Percentiles rank a stretch among this genome's conserved stretches.
Evolutionary conservation across 2,797 vertebrate genomes (phyloP).

Genomic region (Xenopus petersii): DNA sequence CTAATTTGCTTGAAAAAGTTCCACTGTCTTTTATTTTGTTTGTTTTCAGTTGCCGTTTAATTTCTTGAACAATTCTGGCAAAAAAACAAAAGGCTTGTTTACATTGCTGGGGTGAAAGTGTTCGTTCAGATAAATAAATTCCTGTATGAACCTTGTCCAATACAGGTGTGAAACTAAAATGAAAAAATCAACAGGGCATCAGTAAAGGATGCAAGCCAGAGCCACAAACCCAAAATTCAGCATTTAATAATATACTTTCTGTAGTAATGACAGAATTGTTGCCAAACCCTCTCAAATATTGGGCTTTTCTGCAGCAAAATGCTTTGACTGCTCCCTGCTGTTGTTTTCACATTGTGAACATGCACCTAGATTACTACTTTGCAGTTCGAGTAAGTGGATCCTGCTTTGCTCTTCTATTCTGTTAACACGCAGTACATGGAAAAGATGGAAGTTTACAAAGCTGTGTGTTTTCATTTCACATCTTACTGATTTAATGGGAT

Average conservation of each 20-base stretch:
- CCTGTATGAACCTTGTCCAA: neutral
- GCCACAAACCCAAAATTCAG: slow-evolving; percentile 16
- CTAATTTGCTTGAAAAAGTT: neutral
- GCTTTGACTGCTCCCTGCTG: slow-evolving; percentile 28
- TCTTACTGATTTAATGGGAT: too few species aligned
- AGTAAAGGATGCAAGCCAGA: slow-evolving; percentile 14
- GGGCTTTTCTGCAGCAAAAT: slow-evolving; percentile 10
- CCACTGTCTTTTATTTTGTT: neutral
- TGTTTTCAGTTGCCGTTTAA: too few species aligned
- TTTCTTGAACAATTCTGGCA: neutral
- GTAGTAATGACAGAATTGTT: slow-evolving; percentile 3
- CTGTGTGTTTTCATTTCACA: too few species aligned
- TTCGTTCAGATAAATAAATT: slow-evolving; percentile 10
- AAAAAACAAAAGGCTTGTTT: neutral
- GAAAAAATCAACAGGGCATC: slow-evolving; percentile 3
- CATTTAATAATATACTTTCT: slow-evolving; percentile 18
- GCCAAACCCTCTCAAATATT: slow-evolving; percentile 11
- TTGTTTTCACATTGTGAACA: slow-evolving; percentile 22
- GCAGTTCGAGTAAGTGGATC: neutral
- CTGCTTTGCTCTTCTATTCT: neutral
- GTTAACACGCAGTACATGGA: neutral
- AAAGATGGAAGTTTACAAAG: neutral
- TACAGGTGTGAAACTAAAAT: slow-evolving; percentile 20
- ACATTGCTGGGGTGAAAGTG: neutral
- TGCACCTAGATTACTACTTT: slow-evolving; percentile 26